Evolutionary conservation across 2,113 vertebrate genomes (phyloP).

Genomic region (Xiphias gladius): DNA sequence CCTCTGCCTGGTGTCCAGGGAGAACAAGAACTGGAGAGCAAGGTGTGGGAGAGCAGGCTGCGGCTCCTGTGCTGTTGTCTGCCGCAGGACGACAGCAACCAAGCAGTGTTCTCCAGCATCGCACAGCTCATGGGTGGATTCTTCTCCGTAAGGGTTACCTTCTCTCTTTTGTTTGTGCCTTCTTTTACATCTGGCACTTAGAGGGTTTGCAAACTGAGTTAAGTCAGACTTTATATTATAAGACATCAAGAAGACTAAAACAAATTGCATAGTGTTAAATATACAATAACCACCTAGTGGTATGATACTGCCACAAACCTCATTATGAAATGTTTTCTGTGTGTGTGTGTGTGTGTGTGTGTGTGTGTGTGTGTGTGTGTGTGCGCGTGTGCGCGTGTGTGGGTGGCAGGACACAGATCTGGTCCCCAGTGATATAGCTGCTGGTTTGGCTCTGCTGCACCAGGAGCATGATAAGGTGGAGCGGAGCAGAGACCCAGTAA

Average conservation of each 20-base stretch:
- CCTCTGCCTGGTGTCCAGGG: constrained; percentile 47
- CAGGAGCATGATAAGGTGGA: constrained; percentile 94
- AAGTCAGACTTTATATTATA: background rate
- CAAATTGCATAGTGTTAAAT: too few species aligned
- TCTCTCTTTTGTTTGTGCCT: background rate
- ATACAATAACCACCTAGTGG: too few species aligned
- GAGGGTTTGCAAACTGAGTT: background rate
- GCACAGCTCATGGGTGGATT: constrained; percentile 91
- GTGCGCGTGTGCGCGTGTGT: too few species aligned
- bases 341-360: constrained; percentile 19
- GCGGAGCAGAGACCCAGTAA: constrained; percentile 86
- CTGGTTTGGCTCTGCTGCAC: constrained; percentile 93
- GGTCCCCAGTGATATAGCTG: constrained; percentile 96
- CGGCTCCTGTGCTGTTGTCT: constrained; percentile 93
- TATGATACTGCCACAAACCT: background rate
- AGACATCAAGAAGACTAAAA: background rate
- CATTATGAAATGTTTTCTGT: background rate
- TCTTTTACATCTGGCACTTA: background rate
- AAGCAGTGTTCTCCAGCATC: constrained; percentile 92
- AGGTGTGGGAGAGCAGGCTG: constrained; percentile 94
- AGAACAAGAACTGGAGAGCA: constrained; percentile 87
- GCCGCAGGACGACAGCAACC: constrained; percentile 90
- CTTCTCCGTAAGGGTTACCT: constrained; percentile 88
- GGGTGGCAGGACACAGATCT: constrained; percentile 96
- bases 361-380: constrained; percentile 14